phyloP scores from a whole-genome alignment of 2,797 vertebrate genomes.

The Gymnocypris eckloni region DNA sequence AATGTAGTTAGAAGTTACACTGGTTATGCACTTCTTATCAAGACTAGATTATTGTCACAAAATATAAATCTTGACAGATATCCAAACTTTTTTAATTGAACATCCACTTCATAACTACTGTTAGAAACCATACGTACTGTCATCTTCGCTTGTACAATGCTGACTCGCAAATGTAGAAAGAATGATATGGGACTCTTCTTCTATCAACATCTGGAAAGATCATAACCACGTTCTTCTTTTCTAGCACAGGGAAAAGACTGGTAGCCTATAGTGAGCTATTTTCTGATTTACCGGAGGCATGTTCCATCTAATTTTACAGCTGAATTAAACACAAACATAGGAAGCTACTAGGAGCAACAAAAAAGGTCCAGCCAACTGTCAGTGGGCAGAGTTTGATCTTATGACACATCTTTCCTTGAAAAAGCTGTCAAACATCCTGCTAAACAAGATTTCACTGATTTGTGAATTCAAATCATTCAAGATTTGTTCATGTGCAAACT shows the following conservation, averaged over 20 bases:
- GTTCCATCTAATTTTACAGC: constrained; percentile 81
- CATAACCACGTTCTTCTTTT: not conserved
- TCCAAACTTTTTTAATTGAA: not conserved
- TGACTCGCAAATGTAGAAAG: not conserved
- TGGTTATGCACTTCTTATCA: not conserved
- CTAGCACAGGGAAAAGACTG: constrained; percentile 31
- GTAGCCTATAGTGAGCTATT: constrained; percentile 56
- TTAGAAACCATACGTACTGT: constrained; percentile 23
- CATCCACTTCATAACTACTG: not conserved
- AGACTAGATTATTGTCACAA: not conserved
- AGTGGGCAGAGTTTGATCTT: constrained; percentile 45
- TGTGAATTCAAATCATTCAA: not conserved
- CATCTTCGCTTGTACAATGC: not conserved
- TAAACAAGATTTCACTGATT: constrained; percentile 13
- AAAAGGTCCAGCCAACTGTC: constrained; percentile 75
- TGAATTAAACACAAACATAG: constrained; percentile 72
- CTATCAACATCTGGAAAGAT: constrained; percentile 15
- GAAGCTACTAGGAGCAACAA: constrained; percentile 73
- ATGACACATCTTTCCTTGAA: constrained; percentile 17
- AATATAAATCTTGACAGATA: not conserved
- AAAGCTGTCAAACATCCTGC: constrained; percentile 47
- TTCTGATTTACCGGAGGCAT: constrained; percentile 76
- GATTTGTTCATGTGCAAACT: not conserved
- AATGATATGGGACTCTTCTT: not conserved
- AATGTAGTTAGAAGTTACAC: not conserved